Evolutionary conservation across 2,113 vertebrate species (phyloP).

Genomic region (Gallinago undulata): DNA sequence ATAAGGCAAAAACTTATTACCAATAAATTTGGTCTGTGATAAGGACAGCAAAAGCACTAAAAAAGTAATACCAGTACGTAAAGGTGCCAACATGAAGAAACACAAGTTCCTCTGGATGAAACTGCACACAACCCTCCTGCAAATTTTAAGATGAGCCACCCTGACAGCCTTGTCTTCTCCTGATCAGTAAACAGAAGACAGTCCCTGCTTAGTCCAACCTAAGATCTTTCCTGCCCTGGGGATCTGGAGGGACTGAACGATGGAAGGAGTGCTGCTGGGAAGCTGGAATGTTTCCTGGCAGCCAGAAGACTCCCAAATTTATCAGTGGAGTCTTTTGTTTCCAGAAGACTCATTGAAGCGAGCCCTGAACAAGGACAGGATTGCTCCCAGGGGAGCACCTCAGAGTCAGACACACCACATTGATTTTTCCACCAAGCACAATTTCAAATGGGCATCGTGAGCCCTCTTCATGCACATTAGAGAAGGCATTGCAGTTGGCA

Average conservation of each 20-base stretch:
- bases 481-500: not conserved
- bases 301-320: not conserved
- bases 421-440: not conserved
- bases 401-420: not conserved
- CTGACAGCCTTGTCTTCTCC: not conserved
- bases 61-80: not conserved
- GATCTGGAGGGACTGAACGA: not conserved
- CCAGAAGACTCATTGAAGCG: not conserved
- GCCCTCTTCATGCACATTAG: not conserved
- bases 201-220: not conserved
- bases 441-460: not conserved
- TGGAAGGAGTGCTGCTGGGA: not conserved
- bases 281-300: not conserved
- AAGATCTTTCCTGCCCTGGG: not conserved
- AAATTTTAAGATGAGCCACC: not conserved
- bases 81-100: not conserved
- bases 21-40: not conserved
- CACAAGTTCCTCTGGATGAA: not conserved
- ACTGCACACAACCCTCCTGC: not conserved
- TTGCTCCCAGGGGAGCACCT: not conserved
- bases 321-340: not conserved
- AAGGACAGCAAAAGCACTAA: not conserved
- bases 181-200: not conserved
- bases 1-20: not conserved
- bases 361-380: not conserved